Evolutionary conservation across 2,113 vertebrate genomes (phyloP).

Genomic region (Hyperoodon ampullatus): DNA sequence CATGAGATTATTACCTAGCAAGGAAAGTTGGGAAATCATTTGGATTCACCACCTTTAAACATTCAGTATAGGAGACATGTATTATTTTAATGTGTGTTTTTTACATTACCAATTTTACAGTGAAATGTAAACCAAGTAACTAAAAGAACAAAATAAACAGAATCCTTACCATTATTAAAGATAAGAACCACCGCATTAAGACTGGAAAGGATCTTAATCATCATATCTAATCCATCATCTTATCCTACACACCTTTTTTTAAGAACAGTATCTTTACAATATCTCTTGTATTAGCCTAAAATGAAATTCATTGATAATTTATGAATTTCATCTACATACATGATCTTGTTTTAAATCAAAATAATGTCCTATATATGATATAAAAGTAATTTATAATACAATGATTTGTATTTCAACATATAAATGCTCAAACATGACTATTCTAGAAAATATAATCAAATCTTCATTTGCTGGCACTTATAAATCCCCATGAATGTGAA

Average conservation of each 20-base stretch:
- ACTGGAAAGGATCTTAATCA: background rate
- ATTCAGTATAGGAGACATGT: background rate
- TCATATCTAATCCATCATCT: constrained; percentile 30
- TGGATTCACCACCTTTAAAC: background rate
- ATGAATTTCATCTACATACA: background rate
- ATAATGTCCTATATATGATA: background rate
- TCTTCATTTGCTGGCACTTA: background rate
- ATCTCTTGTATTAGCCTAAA: background rate
- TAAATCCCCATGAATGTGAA: constrained; percentile 10
- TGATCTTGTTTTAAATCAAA: constrained; percentile 34
- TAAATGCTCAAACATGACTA: background rate
- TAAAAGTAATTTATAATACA: constrained; percentile 26
- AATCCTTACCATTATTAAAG: background rate
- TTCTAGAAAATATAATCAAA: constrained; percentile 32
- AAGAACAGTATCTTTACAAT: constrained; percentile 10
- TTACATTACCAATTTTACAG: background rate
- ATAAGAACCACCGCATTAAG: background rate
- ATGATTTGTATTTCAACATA: constrained; percentile 24
- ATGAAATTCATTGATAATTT: constrained; percentile 21
- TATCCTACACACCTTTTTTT: background rate
- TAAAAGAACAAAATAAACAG: constrained; percentile 35
- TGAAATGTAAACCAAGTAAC: constrained; percentile 21
- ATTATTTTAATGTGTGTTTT: background rate
- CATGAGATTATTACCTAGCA: background rate
- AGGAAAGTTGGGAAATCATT: constrained; percentile 23